Evolutionary conservation across 2,113 vertebrate genomes (phyloP), one percentile per base, ranked within the genome.

Genomic region (Elachura formosa): DNA sequence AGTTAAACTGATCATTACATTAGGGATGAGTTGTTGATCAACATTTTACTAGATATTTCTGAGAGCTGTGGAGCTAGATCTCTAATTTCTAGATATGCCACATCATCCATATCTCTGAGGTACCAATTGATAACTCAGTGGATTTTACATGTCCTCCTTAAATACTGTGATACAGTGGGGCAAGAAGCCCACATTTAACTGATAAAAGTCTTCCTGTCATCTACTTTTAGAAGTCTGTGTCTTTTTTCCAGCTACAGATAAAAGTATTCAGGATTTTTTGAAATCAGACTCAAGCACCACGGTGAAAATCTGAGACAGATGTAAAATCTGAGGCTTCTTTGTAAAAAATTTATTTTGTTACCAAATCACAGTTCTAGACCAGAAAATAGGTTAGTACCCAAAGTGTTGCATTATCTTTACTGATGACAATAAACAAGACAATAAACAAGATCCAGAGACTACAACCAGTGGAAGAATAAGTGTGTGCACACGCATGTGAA

Each of bases 401-500:
- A 23, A 14, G 19, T 31, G 36, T 26, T 81, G 13, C 40, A 20
- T 48, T 52, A 9, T 28, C 25, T 84, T 73, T 86, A 36, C 22
- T 48, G 17, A 8, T 36, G 24, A n/a, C 25, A 25, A 87, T 43
- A 81, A 33, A 63, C 29, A 78, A 93, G 46, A 19, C 49, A 76
- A 64, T 77, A 52, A 84, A 9, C 54, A 62, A 72, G 52, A 49
- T 8, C 12, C 22, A 51, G 52, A 84, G 51, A 66, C 71, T 55
- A 46, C 8, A 69, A 74, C n/a, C n/a, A n/a, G 14, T 45, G 18
- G 20, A 84, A 66, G 12, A 31, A 40, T 15, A 24, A 29, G 6
- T 24, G 8, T 61, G 8, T 45, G 14, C 4, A 4, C 1, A 0
- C 21, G 4, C 22, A 11, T n/a, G 6, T 12, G 6, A 14, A 10